Conservation (phyloP, 2,113 vertebrate species). For the Mastomys natalensis region DNA sequence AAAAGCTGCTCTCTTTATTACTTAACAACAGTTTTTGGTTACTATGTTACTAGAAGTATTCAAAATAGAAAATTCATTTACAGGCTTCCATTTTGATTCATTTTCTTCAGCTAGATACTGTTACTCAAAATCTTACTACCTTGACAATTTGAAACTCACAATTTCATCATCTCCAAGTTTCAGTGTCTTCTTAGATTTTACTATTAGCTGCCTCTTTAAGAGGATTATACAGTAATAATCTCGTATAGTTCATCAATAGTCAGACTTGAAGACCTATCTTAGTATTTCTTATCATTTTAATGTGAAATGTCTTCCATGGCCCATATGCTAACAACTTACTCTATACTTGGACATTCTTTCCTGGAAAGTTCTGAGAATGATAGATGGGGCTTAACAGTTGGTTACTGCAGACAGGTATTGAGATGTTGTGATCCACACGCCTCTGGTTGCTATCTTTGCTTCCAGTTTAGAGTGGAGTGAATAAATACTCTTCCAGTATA, state of each 20-base stretch:
- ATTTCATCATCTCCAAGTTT: not conserved
- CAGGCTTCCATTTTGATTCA: not conserved
- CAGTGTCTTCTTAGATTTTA: constrained; percentile 27
- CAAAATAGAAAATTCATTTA: not conserved
- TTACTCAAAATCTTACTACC: not conserved
- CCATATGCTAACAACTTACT: not conserved
- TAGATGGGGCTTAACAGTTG: not conserved
- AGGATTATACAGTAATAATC: not conserved
- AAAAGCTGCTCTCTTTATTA: not conserved
- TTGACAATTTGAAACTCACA: not conserved
- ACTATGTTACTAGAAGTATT: not conserved
- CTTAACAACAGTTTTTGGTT: not conserved
- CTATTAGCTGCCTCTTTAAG: not conserved
- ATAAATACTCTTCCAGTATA: not conserved
- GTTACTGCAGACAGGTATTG: not conserved
- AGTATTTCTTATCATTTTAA: not conserved
- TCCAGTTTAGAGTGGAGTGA: not conserved
- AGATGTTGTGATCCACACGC: not conserved
- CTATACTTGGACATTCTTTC: not conserved
- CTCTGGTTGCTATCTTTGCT: not conserved
- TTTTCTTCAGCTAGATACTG: not conserved
- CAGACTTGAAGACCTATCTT: not conserved
- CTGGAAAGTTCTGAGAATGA: not conserved
- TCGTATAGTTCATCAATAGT: not conserved
- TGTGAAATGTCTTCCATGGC: not conserved